Percentiles rank a stretch among this genome's conserved stretches.
Conservation (phyloP, 2,113 vertebrate genomes). For the Recurvirostra avosetta region DNA sequence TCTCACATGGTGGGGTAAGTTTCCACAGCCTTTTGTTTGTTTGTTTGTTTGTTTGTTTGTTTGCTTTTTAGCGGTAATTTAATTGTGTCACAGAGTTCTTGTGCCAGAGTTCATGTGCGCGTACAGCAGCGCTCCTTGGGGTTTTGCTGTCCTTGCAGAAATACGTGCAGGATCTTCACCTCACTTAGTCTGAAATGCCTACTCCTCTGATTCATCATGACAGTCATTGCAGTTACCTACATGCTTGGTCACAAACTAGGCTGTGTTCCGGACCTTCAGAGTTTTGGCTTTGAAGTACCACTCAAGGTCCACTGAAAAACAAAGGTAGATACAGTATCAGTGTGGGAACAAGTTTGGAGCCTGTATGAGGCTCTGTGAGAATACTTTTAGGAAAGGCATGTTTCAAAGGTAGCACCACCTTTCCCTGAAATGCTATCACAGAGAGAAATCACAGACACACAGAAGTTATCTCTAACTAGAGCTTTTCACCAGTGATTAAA, state of each 20-base stretch:
- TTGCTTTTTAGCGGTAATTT: background rate
- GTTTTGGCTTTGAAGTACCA: background rate
- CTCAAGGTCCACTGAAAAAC: background rate
- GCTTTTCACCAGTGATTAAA: background rate
- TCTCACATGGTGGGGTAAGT: fast-evolving
- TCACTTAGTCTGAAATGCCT: background rate
- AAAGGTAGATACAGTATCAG: background rate
- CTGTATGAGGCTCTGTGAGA: background rate
- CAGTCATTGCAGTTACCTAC: background rate
- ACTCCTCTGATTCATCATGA: background rate
- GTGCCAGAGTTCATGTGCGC: fast-evolving
- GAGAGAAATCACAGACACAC: background rate
- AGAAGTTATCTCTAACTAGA: background rate
- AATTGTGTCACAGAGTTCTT: background rate
- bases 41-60: background rate
- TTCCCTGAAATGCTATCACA: background rate
- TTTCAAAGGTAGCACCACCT: background rate
- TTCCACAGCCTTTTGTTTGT: background rate
- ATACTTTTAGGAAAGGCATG: background rate
- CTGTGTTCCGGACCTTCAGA: fast-evolving
- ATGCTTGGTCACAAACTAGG: background rate
- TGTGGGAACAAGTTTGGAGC: background rate
- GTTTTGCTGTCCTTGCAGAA: background rate
- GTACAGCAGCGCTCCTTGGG: fast-evolving
- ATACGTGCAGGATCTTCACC: background rate